Evolutionary conservation across 1,140 invertebrate species (phyloP).

Genomic region (Cataglyphis hispanica): DNA sequence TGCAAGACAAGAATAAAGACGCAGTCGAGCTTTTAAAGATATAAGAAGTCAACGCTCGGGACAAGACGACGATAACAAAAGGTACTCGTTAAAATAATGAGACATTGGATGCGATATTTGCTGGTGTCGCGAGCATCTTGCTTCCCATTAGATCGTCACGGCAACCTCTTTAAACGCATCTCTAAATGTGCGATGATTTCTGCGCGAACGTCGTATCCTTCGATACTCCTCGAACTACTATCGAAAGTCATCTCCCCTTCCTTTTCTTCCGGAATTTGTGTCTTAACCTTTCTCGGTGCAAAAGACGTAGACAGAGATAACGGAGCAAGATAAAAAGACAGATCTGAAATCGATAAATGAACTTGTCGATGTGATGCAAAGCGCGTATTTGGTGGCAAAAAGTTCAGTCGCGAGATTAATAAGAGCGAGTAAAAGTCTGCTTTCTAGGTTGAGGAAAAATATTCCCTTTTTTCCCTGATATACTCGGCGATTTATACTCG

Average conservation of each 20-base stretch:
- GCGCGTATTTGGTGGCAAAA: background rate
- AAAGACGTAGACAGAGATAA: background rate
- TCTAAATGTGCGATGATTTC: background rate
- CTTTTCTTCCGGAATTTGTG: background rate
- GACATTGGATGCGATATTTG: constrained; percentile 33
- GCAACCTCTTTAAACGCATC: background rate
- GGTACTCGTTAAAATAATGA: constrained; percentile 43
- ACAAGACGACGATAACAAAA: constrained; percentile 51
- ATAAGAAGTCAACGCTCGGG: background rate
- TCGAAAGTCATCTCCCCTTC: background rate
- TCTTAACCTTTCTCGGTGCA: background rate
- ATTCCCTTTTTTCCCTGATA: background rate
- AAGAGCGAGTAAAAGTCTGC: background rate
- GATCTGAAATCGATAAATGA: background rate
- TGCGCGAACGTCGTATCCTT: background rate
- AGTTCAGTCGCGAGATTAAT: constrained; percentile 19
- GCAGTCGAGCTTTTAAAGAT: background rate
- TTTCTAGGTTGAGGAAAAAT: background rate
- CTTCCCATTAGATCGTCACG: background rate
- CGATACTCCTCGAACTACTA: constrained; percentile 31
- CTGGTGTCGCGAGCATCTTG: constrained; percentile 12
- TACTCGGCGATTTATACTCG: background rate
- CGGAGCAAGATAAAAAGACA: background rate
- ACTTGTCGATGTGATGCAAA: background rate
- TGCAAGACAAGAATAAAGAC: background rate